These are phyloP conservation scores for Xenus cinereus DNA, from an alignment of 2,113 vertebrate species.

Conservation along the genomic window DNA sequence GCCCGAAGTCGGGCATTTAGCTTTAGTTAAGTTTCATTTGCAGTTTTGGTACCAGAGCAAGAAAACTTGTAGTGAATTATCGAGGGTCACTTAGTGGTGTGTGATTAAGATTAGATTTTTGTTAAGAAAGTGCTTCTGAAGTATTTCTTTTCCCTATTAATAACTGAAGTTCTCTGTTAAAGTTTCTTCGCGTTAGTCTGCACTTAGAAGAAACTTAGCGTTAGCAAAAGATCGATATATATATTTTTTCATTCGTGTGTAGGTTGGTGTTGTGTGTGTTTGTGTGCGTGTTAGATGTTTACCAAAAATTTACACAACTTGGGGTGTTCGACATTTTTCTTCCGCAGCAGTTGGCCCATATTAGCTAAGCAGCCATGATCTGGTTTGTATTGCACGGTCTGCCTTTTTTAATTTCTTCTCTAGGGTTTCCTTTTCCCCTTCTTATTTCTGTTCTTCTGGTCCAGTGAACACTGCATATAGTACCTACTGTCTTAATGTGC, in stretches of 20 bases:
- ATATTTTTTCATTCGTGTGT: conserved; percentile 70
- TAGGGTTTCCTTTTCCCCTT: conserved; percentile 82
- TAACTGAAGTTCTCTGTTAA: neutral
- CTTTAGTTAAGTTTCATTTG: neutral
- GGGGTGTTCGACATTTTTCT: conserved; percentile 99
- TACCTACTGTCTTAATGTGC: conserved; percentile 98
- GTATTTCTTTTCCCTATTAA: neutral
- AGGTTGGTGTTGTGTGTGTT: conserved; percentile 87
- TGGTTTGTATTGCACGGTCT: conserved; percentile 99
- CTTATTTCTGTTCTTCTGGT: conserved; percentile 88
- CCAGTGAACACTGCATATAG: conserved; percentile 99
- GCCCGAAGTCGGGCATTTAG: neutral
- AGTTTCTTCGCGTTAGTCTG: neutral
- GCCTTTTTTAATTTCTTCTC: conserved; percentile 89
- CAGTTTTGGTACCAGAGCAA: neutral
- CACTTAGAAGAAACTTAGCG: neutral
- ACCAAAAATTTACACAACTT: conserved; percentile 99
- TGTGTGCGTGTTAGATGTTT: conserved; percentile 91
- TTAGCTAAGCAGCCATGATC: conserved; percentile 99
- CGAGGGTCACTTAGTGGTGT: neutral
- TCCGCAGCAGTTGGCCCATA: conserved; percentile 99
- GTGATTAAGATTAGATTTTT: neutral
- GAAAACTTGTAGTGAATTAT: neutral
- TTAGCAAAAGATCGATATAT: conserved; percentile 59
- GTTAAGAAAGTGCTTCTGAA: neutral